Percentiles rank a stretch among this genome's conserved stretches.
These are phyloP conservation scores for Physella acuta DNA, from an alignment of 1,140 invertebrate genomes.

Conservation along the genomic window DNA sequence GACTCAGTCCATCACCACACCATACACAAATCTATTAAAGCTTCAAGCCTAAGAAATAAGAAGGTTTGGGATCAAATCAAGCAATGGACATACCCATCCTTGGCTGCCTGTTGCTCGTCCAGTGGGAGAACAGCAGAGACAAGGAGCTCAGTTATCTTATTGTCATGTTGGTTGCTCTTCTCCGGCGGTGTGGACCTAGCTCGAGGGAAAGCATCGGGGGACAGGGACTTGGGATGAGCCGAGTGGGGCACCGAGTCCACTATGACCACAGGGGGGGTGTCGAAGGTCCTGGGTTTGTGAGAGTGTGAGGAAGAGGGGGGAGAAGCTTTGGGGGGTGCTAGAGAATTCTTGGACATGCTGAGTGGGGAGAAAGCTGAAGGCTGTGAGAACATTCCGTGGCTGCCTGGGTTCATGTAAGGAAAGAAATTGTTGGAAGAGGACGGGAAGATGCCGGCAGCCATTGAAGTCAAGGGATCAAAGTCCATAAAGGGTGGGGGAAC, in stretches of 20 bases:
- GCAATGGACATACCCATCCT: not conserved
- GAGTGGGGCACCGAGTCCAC: too few species aligned
- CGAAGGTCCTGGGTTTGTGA: too few species aligned
- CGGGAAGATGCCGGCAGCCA: not conserved
- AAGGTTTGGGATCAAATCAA: not conserved
- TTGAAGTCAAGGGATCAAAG: not conserved
- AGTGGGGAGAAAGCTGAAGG: not conserved
- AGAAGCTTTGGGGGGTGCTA: too few species aligned
- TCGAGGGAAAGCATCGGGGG: too few species aligned
- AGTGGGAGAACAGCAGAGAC: not conserved
- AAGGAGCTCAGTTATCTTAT: not conserved
- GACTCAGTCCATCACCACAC: too few species aligned
- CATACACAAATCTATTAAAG: too few species aligned
- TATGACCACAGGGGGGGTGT: too few species aligned
- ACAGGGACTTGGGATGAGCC: too few species aligned
- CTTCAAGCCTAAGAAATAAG: not conserved
- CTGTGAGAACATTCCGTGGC: not conserved
- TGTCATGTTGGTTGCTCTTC: too few species aligned
- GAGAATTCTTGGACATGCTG: too few species aligned
- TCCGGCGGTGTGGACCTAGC: too few species aligned
- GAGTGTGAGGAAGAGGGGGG: too few species aligned
- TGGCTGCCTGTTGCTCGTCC: not conserved
- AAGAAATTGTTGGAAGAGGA: not conserved
- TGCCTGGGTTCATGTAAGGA: not conserved
- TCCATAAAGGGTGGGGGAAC: slow-evolving; percentile 10